Evolutionary conservation across 2,888 invertebrate species (phyloP).

Genomic region (Alentia gelatinosa): DNA sequence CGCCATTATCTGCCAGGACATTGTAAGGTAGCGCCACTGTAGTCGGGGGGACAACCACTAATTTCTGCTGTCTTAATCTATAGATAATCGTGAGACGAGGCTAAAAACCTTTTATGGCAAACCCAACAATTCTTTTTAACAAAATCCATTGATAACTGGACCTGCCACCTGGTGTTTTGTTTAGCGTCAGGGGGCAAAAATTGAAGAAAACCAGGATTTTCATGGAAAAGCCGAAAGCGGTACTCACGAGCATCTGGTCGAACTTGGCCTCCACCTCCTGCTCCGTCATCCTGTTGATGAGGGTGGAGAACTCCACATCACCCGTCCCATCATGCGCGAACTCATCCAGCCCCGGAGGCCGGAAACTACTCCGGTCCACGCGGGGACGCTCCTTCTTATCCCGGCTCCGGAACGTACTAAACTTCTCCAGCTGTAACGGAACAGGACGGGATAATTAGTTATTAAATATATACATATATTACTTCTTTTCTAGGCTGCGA

Average conservation of each 20-base stretch:
- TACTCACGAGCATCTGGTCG: slow-evolving; percentile 89
- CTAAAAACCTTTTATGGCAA: too few species aligned
- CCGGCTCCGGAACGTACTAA: slow-evolving; percentile 67
- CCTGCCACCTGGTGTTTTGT: too few species aligned
- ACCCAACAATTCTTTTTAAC: too few species aligned
- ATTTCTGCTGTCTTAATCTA: too few species aligned
- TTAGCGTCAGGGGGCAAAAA: too few species aligned
- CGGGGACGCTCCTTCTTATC: slow-evolving; percentile 69
- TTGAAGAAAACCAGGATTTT: too few species aligned
- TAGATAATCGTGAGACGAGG: too few species aligned
- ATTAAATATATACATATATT: not conserved
- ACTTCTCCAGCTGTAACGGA: slow-evolving; percentile 70
- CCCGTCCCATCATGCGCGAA: slow-evolving; percentile 24
- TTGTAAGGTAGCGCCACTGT: too few species aligned
- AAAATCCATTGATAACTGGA: too few species aligned
- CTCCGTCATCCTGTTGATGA: slow-evolving; percentile 85
- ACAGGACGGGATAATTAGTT: not conserved
- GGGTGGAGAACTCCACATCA: slow-evolving; percentile 60
- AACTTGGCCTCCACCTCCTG: slow-evolving; percentile 87
- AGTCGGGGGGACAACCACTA: too few species aligned
- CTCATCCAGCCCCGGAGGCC: slow-evolving; percentile 54
- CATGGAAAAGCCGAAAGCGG: not conserved
- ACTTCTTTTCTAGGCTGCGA: too few species aligned
- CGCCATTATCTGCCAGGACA: too few species aligned
- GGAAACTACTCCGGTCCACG: slow-evolving; percentile 61